phyloP scores from a whole-genome alignment of 2,113 vertebrate genomes.

The human region DNA sequence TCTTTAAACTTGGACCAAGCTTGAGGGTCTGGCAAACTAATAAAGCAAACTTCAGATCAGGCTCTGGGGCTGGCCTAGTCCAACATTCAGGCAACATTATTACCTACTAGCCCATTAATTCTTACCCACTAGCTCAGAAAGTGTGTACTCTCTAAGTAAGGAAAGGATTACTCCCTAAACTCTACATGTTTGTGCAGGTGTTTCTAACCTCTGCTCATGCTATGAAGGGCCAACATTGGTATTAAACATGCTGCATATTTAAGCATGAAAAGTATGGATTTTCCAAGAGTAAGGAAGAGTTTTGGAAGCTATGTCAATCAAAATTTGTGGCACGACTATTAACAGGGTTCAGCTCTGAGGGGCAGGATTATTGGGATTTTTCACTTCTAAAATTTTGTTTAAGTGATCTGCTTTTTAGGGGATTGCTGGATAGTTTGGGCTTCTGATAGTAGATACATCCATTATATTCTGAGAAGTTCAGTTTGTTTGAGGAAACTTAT shows the following conservation, averaged over 20 bases:
- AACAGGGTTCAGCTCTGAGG: background rate
- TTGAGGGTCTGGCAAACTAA: background rate
- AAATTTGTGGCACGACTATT: background rate
- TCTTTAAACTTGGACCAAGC: background rate
- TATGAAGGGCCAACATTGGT: background rate
- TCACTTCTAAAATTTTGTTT: background rate
- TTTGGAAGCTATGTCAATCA: background rate
- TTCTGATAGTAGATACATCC: background rate
- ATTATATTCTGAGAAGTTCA: background rate
- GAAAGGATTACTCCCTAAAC: background rate
- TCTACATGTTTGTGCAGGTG: background rate
- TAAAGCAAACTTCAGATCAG: background rate
- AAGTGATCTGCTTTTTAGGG: background rate
- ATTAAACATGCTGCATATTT: background rate
- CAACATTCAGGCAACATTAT: background rate
- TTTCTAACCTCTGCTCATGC: background rate
- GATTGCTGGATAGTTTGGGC: background rate
- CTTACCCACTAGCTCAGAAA: background rate
- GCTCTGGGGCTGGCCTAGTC: background rate
- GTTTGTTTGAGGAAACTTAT: background rate
- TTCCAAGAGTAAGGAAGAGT: conserved; percentile 9
- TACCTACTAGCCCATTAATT: background rate
- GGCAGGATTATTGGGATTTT: background rate
- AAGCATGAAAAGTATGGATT: background rate
- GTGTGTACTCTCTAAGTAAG: background rate